These are phyloP conservation scores for Psammodynastes pulverulentus DNA, from an alignment of 2,113 vertebrate species.

Conservation along the genomic window DNA sequence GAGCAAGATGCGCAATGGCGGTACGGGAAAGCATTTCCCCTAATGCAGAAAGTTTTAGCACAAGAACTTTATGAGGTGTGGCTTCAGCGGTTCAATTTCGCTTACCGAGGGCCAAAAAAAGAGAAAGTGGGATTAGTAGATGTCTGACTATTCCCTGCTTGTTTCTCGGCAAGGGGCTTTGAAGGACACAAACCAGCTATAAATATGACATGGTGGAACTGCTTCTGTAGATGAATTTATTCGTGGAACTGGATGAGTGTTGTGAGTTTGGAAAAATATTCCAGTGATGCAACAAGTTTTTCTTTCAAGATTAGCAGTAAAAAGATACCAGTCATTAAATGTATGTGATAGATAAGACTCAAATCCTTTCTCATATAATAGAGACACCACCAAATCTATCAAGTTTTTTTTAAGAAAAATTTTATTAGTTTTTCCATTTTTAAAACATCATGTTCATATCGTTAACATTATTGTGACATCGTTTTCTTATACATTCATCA, in stretches of 20 bases:
- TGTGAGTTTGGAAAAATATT: not conserved
- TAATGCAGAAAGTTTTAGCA: not conserved
- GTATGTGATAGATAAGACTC: too few species aligned
- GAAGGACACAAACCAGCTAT: not conserved
- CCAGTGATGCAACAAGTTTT: not conserved
- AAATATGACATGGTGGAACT: not conserved
- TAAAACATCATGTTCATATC: too few species aligned
- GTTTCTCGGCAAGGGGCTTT: not conserved
- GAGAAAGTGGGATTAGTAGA: not conserved
- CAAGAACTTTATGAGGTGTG: accelerated
- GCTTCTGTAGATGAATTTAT: not conserved
- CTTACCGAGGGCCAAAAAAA: not conserved
- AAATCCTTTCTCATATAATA: not conserved
- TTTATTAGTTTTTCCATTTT: too few species aligned
- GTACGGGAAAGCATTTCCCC: not conserved
- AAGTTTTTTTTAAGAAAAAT: too few species aligned
- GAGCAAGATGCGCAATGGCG: not conserved
- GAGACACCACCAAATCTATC: too few species aligned
- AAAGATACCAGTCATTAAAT: not conserved
- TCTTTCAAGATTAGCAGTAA: not conserved
- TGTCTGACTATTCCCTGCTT: not conserved
- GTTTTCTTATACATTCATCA: too few species aligned
- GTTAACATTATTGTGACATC: too few species aligned
- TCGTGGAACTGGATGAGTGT: not conserved
- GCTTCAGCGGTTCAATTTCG: not conserved